Evolutionary conservation across 2,888 invertebrate genomes (phyloP).

Genomic region (Nebria brevicollis): DNA sequence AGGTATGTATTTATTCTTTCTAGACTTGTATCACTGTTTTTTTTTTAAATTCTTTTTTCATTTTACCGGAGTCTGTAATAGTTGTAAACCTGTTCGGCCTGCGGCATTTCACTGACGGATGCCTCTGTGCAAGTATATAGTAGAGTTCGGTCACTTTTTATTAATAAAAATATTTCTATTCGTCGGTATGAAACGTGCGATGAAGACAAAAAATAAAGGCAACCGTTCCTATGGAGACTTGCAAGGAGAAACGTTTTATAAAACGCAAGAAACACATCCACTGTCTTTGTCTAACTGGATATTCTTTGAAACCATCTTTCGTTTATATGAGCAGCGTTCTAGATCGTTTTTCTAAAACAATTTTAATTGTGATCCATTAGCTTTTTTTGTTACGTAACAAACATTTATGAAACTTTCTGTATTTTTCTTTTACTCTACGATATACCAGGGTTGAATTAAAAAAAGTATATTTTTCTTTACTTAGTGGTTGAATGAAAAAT

Average conservation of each 20-base stretch:
- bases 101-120: constrained; percentile 19
- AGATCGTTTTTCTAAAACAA: neutral
- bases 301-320: neutral
- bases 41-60: neutral
- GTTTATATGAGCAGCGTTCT: neutral
- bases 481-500: no score
- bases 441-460: neutral
- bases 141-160: constrained; percentile 30
- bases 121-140: constrained; percentile 26
- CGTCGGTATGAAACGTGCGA: constrained; percentile 11
- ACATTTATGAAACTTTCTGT: neutral
- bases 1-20: neutral
- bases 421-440: neutral
- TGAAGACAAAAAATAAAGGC: neutral
- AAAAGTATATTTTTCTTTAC: no score
- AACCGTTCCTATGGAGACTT: neutral
- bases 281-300: neutral
- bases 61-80: neutral
- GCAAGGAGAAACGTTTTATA: neutral
- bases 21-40: neutral
- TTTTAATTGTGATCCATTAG: neutral
- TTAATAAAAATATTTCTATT: constrained; percentile 39
- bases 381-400: neutral
- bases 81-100: neutral
- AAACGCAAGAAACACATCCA: neutral